Percentiles rank a stretch among this genome's conserved stretches.
These are phyloP conservation scores for Capitella teleta DNA, from an alignment of 1,140 invertebrate species.

Conservation along the genomic window DNA sequence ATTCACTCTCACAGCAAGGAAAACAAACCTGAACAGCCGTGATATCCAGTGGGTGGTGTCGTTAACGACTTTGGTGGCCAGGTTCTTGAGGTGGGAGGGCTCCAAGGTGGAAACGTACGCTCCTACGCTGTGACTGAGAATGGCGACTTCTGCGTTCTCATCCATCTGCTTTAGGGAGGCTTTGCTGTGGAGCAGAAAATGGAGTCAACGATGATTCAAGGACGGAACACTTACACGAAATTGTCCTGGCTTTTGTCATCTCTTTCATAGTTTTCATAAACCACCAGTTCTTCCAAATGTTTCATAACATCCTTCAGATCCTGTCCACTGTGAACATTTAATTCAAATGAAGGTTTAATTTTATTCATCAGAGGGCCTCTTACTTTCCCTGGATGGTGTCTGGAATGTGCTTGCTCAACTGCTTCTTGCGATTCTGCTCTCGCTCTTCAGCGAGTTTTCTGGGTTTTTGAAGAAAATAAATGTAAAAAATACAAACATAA, in stretches of 20 bases:
- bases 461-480: too few relatives aligned
- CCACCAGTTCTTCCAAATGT: conserved; percentile 29
- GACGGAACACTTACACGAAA: conserved; percentile 12
- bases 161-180: conserved; percentile 42
- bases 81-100: conserved; percentile 54
- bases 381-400: conserved; percentile 28
- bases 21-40: conserved; percentile 59
- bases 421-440: conserved; percentile 20
- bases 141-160: conserved; percentile 52
- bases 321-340: conserved; percentile 21
- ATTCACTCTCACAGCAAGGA: background rate
- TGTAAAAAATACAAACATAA: too few relatives aligned
- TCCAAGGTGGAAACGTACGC: conserved; percentile 62
- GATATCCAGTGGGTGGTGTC: conserved; percentile 68
- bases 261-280: conserved; percentile 21
- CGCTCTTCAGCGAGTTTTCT: conserved; percentile 26
- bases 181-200: conserved; percentile 12
- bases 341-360: background rate
- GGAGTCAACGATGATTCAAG: background rate
- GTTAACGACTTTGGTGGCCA: conserved; percentile 58
- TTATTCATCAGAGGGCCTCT: conserved; percentile 5
- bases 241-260: conserved; percentile 12
- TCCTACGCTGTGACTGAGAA: conserved; percentile 61
- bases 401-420: conserved; percentile 25
- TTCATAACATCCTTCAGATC: conserved; percentile 19